Evolutionary conservation across 2,113 vertebrate genomes (phyloP), one percentile per base, ranked within the genome.

Genomic region (Corydoras sp.): DNA sequence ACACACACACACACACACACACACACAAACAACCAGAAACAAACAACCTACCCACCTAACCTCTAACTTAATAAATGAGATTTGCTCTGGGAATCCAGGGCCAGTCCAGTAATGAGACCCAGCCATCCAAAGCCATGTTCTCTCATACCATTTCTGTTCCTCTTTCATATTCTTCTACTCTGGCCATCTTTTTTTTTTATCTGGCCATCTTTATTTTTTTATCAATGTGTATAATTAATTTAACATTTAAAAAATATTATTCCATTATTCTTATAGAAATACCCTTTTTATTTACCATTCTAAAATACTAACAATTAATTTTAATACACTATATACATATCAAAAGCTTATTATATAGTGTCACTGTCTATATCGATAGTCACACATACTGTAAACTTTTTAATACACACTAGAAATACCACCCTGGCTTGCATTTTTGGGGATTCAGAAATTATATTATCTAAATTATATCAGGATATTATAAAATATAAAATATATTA

Each of bases 61-160:
- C 58, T 68, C 58, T 76, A 74, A 79, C 65, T 79, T 73, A 73
- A 79, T 79, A 79, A 79, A 79, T 79, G 70, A 76, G 66, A 79
- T 79, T 79, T 79, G 70, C 62, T 76, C 29, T 73, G 73, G 74
- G 77, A 79, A 69, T 76, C 66, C 72, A 75, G 74, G 74, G 70
- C 68, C 77, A 50, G 73, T 73, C 29, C 58, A 63, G 53, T 76
- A 79, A 79, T 79, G 70, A 79, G 74, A 59, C 43, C 32, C 65
- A 76, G 69, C 60, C 69, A 72, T 79, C 73, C 73, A 53, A 4
- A 50, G 61, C 71, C 73, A 76, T 67, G 70, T 31, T 32, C 70
- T 73, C 77, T 61, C 31, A 29, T 10, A 2, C 59, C 73, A 62
- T 62, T 51, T 62, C 48, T 58, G 6, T 59, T 24, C 68, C 48